These are phyloP conservation scores for Cordilura impudica DNA, from an alignment of 2,888 invertebrate species.

Conservation along the genomic window DNA sequence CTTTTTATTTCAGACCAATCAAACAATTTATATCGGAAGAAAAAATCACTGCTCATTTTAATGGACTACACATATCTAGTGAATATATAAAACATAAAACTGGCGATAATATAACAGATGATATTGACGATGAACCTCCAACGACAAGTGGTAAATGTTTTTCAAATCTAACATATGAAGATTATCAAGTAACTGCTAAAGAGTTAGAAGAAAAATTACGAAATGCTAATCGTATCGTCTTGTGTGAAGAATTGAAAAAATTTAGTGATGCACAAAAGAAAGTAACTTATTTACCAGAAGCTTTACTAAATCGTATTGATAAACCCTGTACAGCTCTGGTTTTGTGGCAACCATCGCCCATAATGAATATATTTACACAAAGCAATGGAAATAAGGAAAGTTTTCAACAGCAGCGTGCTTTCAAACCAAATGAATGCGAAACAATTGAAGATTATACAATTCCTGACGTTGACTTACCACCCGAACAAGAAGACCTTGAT, in stretches of 20 bases:
- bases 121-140: conserved; percentile 68
- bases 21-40: conserved; percentile 91
- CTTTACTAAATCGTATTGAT: conserved; percentile 82
- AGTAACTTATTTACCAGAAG: conserved; percentile 83
- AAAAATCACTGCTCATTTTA: conserved; percentile 89
- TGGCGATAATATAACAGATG: conserved; percentile 31
- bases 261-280: conserved; percentile 75
- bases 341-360: conserved; percentile 87
- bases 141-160: conserved; percentile 69
- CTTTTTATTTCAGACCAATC: conserved; percentile 79
- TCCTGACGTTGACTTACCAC: conserved; percentile 51
- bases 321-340: conserved; percentile 89
- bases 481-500: conserved; percentile 61
- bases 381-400: conserved; percentile 17
- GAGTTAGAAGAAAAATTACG: conserved; percentile 76
- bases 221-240: conserved; percentile 80
- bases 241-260: conserved; percentile 86
- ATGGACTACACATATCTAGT: conserved; percentile 85
- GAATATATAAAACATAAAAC: conserved; percentile 70
- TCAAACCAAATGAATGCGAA: conserved; percentile 10
- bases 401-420: neutral
- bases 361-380: conserved; percentile 71
- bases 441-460: conserved; percentile 33
- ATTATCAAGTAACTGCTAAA: conserved; percentile 74
- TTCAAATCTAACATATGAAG: conserved; percentile 69